phyloP scores from a whole-genome alignment of 1,140 invertebrate species.

The Mesaphorura yosii region DNA sequence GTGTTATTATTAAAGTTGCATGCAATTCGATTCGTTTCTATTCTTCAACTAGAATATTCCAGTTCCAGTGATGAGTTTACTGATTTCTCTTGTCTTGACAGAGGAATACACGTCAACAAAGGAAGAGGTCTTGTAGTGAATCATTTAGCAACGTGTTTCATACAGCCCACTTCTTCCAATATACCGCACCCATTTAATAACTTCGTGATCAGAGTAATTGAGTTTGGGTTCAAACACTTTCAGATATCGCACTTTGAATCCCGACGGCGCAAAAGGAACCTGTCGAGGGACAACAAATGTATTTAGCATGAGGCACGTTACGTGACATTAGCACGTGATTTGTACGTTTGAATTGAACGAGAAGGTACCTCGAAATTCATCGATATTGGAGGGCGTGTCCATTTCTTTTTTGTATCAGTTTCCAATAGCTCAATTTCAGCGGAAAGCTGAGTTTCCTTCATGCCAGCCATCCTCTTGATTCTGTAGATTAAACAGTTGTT shows the following conservation, averaged over 20 bases:
- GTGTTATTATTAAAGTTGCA: too few relatives aligned
- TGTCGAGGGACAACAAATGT: conserved; percentile 34
- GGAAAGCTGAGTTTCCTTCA: conserved; percentile 99
- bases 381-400: conserved; percentile 99
- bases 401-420: conserved; percentile 98
- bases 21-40: too few relatives aligned
- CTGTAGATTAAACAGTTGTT: conserved; percentile 41
- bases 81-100: too few relatives aligned
- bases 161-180: conserved; percentile 98
- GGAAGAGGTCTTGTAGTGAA: too few relatives aligned
- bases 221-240: conserved; percentile 99
- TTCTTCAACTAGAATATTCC: too few relatives aligned
- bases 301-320: neutral
- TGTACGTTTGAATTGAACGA: neutral
- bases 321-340: neutral
- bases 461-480: conserved; percentile 98
- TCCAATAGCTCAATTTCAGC: conserved; percentile 99
- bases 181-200: conserved; percentile 99
- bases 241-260: conserved; percentile 94
- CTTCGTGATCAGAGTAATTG: conserved; percentile 99
- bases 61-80: too few relatives aligned
- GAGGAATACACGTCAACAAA: too few relatives aligned
- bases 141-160: conserved; percentile 93
- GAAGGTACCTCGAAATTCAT: conserved; percentile 99
- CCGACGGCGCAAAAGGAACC: conserved; percentile 88